Evolutionary conservation across 2,888 invertebrate species (phyloP), one percentile per base, ranked within the genome.

Genomic region (Conomelus anceps): DNA sequence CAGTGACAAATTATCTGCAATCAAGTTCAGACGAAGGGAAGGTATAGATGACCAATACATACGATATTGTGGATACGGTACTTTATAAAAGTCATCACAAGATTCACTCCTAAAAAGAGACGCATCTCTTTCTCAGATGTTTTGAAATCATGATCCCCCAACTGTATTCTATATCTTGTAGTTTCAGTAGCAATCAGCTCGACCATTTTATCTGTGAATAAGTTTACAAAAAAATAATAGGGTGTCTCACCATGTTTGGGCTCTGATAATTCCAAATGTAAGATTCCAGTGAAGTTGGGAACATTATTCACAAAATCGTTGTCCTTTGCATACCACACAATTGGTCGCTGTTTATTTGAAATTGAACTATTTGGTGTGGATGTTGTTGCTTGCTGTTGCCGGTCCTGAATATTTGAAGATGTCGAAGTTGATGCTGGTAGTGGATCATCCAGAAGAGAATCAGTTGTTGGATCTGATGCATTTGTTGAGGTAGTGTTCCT

Each of bases 21-120:
- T 91, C 4, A 90, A 23, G 22, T 89, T 24, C 88, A 91, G 88
- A 13, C 90, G 85, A 22, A 91, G 85, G 3, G 88, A 34, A n/a
- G 89, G 88, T 41, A 84, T 63, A 22, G 90, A 90, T 23, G 89
- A 90, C 91, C 90, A 91, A 84, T 89, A 89, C 89, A 90, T n/a
- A 89, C 20, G n/a, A n/a, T n/a, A n/a, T 89, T 22, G 41, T 41
- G 89, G 22, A 24, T 29, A 22, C 89, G 90, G 84, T 84, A 84
- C 23, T 89, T 88, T 84, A 91, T 89, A 34, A 89, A 90, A 17
- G 90, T 90, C 90, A 91, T 91, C 17, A 91, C 89, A n/a, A 89
- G 34, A 89, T 91, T 90, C 17, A 90, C 89, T 17, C 24, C 90
- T 63, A 89, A 89, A 89, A 89, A 91, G 22, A 86, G 24, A 23